Base-by-base conservation (phyloP, 2,888 invertebrate genomes). In the Pterobdella sp. region DNA sequence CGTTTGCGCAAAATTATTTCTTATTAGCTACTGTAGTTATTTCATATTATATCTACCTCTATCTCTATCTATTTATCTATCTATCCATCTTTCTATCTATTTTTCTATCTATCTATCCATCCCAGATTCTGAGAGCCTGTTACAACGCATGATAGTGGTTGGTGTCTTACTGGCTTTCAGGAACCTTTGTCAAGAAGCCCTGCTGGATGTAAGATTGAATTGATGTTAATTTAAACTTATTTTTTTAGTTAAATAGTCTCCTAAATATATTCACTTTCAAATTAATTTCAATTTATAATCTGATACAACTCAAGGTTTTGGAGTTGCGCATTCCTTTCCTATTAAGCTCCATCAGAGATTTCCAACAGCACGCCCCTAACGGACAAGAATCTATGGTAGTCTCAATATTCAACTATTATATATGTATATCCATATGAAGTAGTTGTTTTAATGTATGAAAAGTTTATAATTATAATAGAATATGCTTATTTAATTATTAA, bases 81-180 rank as follows among this genome's bases (percentile, higher is more conserved):
- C n/a, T n/a, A n/a, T n/a, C n/a, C n/a, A n/a, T n/a, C n/a, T n/a
- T n/a, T n/a, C n/a, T n/a, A n/a, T n/a, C n/a, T n/a, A n/a, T n/a
- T n/a, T n/a, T n/a, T n/a, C n/a, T n/a, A n/a, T n/a, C n/a, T n/a
- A n/a, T n/a, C n/a, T n/a, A n/a, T n/a, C n/a, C n/a, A n/a, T n/a
- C 42, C n/a, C 63, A 87, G 87, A 93, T 81, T 94, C 94, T 0
- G 96, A 97, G 81, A 94, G 93, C 81, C 93, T 98, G 1, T 85
- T 99, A 70, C 93, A 96, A 83, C 87, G 97, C 78, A 94, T 98
- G 90, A 95, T 94, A 36, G 96, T 97, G 77, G 92, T 98, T 78
- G 98, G 98, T 2, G 96, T 98, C 0, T 94, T 98, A 78, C 86
- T 98, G 78, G 92, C 94, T 80, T 99, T 99, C 84, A 88, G 96